These are phyloP conservation scores for Parapristionchus giblindavisi DNA, from an alignment of 2,888 invertebrate species.

Conservation along the genomic window DNA sequence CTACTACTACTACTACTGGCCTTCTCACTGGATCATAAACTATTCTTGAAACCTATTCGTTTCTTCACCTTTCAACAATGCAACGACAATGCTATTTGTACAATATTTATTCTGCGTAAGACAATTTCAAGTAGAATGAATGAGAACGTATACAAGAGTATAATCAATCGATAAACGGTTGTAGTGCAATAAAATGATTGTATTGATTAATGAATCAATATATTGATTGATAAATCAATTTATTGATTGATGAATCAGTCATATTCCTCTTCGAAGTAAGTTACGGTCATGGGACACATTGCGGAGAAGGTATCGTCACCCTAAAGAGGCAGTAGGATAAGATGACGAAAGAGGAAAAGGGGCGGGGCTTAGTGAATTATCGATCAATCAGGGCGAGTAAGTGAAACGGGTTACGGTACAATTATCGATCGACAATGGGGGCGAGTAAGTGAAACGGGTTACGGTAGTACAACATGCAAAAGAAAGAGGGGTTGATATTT, in stretches of 20 bases:
- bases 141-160: background rate
- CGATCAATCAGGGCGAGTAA: slow-evolving; percentile 34
- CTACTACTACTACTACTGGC: too few species aligned
- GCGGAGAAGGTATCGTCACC: slow-evolving; percentile 65
- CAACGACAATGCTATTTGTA: too few species aligned
- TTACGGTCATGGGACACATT: slow-evolving; percentile 64
- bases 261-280: slow-evolving; percentile 67
- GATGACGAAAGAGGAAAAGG: slow-evolving; percentile 21
- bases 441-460: too few species aligned
- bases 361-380: slow-evolving; percentile 39
- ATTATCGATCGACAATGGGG: background rate
- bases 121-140: too few species aligned
- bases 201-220: too few species aligned
- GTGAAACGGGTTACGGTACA: slow-evolving; percentile 10
- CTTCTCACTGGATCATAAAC: too few species aligned
- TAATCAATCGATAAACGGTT: background rate
- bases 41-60: too few species aligned
- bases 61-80: too few species aligned
- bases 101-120: too few species aligned
- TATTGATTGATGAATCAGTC: background rate
- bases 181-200: background rate
- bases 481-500: too few species aligned
- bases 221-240: background rate
- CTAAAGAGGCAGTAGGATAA: slow-evolving; percentile 43
- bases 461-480: too few species aligned